Base-by-base conservation (phyloP, 2,113 vertebrate species). In the Gallinago jamesoni region DNA sequence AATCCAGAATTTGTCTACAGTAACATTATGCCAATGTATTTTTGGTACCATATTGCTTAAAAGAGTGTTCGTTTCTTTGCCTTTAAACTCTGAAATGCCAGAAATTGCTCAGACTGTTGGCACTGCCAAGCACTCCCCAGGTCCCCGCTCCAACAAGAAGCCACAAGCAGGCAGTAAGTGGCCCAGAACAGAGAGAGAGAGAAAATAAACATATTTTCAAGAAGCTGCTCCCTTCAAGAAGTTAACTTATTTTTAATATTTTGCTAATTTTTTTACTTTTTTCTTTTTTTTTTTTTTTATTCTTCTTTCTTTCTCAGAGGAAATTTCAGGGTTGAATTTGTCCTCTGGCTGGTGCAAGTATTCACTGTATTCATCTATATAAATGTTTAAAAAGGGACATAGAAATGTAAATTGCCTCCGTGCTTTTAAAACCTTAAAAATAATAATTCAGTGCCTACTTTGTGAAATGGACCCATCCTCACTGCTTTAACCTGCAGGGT, bases 351-450 rank as follows among this genome's bases (percentile, higher is more conserved):
- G 1, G 1, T 43, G 50, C 55, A 55, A 43, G 30, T 14, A 3
- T 53, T 52, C 14, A 5, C 41, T n/a, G 19, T 30, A 55, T 73
- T 88, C 88, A 86, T 47, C 72, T 90, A 19, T 47, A 45, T 20
- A 55, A 73, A 68, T 78, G 25, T 80, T 86, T 91, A 43, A 75
- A 82, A 74, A 75, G 92, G 89, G 82, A 95, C 85, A 95, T 19
- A 86, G 69, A 92, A 87, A 91, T 87, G 55, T 41, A 87, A 74
- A 92, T 94, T 92, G 84, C 66, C 23, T 59, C 56, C n/a, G 62
- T 93, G 37, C 41, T 78, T 94, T 69, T 68, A 83, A 72, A 91
- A 81, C 27, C 48, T 88, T 48, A 23, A 80, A 76, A 89, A 77
- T 57, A 66, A 74, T 64, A 92, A 84, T 76, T 85, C 72, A 45